These are phyloP conservation scores for Lepidurus arcticus DNA, from an alignment of 1,140 invertebrate genomes.

Conservation along the genomic window DNA sequence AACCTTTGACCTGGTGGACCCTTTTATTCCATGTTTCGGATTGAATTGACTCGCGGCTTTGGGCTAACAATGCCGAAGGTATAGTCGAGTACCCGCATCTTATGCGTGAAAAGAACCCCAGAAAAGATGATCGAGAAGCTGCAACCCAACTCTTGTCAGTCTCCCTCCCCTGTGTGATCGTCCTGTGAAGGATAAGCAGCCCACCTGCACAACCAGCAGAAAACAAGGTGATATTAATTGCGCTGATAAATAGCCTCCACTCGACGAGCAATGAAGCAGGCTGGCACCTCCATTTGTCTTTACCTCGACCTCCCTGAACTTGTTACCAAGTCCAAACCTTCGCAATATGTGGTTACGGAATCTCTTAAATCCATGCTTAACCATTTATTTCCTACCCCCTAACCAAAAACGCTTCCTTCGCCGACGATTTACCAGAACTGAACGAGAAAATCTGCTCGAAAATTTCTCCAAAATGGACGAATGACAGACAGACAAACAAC, in stretches of 20 bases:
- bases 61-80: background rate
- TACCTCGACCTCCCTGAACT: background rate
- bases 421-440: background rate
- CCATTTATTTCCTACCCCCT: background rate
- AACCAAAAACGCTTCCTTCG: background rate
- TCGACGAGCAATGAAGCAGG: conserved; percentile 8
- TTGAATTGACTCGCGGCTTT: background rate
- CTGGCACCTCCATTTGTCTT: conserved; percentile 18
- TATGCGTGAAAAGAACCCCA: background rate
- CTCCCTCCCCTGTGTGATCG: background rate
- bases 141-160: conserved; percentile 2
- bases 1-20: background rate
- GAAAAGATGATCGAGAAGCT: conserved; percentile 2
- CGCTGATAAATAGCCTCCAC: conserved; percentile 13
- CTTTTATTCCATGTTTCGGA: background rate
- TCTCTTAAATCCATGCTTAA: background rate
- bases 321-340: background rate
- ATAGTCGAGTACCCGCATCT: background rate
- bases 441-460: background rate
- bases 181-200: background rate
- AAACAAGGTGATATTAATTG: conserved; percentile 22
- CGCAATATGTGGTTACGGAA: background rate
- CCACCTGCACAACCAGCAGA: background rate
- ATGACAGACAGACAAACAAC: too few relatives aligned
- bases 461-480: background rate